These are phyloP conservation scores for Globicephala melas DNA, from an alignment of 2,113 vertebrate species.

Conservation along the genomic window DNA sequence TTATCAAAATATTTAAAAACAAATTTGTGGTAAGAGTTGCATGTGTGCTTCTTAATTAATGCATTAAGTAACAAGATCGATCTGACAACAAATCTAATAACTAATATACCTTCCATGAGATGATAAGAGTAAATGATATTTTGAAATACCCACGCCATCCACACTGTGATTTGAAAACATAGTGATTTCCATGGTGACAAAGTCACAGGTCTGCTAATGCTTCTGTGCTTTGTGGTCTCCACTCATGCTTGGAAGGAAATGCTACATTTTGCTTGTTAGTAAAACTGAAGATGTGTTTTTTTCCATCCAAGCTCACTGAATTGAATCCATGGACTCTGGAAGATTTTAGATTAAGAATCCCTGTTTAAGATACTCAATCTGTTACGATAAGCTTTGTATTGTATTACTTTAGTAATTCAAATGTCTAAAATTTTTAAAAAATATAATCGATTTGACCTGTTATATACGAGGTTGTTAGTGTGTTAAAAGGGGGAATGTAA, in stretches of 20 bases:
- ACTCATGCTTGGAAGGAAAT: neutral
- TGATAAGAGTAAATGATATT: neutral
- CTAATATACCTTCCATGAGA: neutral
- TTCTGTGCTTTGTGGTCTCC: neutral
- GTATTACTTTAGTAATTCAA: neutral
- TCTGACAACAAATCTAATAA: neutral
- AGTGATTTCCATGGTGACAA: neutral
- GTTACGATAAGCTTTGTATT: neutral
- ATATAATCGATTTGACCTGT: neutral
- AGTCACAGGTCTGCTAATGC: neutral
- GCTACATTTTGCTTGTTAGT: neutral
- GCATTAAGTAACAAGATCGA: neutral
- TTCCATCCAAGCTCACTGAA: neutral
- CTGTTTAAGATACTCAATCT: neutral
- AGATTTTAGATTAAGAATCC: neutral
- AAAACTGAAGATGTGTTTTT: conserved; percentile 26
- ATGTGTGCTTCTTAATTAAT: neutral
- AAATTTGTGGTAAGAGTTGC: neutral
- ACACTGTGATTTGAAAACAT: neutral
- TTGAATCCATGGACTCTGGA: neutral
- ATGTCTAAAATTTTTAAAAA: neutral
- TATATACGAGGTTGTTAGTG: neutral
- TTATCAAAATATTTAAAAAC: conserved; percentile 28
- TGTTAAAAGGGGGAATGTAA: neutral
- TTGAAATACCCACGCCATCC: neutral